Evolutionary conservation across 35 echinoderm and acorn worm species (phyloP), one percentile per base, ranked within the genome.

Genomic region (Stichopus chloronotus): DNA sequence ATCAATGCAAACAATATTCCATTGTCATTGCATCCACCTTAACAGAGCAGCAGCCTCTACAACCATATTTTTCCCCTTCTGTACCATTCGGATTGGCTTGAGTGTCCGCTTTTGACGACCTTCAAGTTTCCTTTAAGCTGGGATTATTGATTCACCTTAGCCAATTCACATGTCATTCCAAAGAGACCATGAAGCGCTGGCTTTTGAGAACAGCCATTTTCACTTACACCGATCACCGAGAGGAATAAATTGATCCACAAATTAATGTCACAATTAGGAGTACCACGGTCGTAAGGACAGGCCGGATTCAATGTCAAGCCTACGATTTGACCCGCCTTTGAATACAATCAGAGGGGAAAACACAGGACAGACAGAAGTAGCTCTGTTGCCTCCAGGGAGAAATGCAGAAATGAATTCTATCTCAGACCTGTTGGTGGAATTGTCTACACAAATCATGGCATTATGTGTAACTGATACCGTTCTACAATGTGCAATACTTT

Each of bases 231-330:
- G 53, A 83, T 83, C 53, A 83, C 80, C 19, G 80, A 83, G 5
- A 83, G 80, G 53, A 83, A 83, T 83, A 83, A 83, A 56, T 83
- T 83, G 80, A 83, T 83, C 80, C 55, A 83, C 80, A 83, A 83
- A 83, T 83, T 83, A 83, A 56, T 56, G 80, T 83, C 80, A 83
- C 7, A 83, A 53, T 83, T 83, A 55, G 61, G 55, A 83, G 80
- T 20, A 56, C 52, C 52, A 53, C 53, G 16, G 52, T 83, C 10
- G 12, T 56, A 55, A 83, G 80, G 80, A 83, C 30, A 83, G 80
- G 80, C 55, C 80, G 55, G 52, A 56, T 83, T 83, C 80, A 83
- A 55, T 83, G 80, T 83, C 80, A 83, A 83, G 53, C 52, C 0
- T 65, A 19, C 61, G 19, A 65, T 65, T 19, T 65, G 61, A 65